Percentiles rank a stretch among this genome's conserved stretches.
Evolutionary conservation across 92 coral and sea anemone species (phyloP).

Genomic region (Muricea muricata): DNA sequence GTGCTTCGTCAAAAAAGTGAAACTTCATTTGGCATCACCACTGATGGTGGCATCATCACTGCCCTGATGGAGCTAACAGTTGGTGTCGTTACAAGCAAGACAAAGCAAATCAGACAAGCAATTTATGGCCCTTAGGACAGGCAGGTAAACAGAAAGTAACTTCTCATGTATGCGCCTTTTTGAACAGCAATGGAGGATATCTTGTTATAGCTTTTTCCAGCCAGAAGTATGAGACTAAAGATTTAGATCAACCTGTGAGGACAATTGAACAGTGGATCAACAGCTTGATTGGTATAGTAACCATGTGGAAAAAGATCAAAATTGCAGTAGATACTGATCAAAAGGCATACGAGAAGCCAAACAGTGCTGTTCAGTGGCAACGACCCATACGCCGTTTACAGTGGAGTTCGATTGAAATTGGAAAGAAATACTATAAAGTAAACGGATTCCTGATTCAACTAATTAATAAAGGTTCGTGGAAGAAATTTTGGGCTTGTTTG

Average conservation of each 20-base stretch:
- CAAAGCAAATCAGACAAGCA: too few relatives aligned
- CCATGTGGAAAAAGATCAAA: neutral
- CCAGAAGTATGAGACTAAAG: too few relatives aligned
- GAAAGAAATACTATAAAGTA: neutral
- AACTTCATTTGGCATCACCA: too few relatives aligned
- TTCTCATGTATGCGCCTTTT: too few relatives aligned
- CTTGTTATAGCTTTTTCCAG: too few relatives aligned
- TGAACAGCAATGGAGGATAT: too few relatives aligned
- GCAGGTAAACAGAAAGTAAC: too few relatives aligned
- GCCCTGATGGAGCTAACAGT: too few relatives aligned
- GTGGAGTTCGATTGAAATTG: neutral
- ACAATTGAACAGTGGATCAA: neutral
- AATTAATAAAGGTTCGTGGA: neutral
- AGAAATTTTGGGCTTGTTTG: neutral
- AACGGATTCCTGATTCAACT: neutral
- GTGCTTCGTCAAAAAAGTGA: too few relatives aligned
- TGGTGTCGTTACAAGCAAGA: too few relatives aligned
- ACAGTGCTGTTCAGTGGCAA: neutral
- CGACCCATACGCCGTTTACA: neutral
- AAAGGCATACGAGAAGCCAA: neutral
- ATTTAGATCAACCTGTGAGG: neutral
- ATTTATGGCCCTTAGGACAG: too few relatives aligned
- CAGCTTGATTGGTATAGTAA: neutral
- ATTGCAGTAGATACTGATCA: neutral
- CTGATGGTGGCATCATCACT: too few relatives aligned